Evolutionary conservation across 2,888 invertebrate genomes (phyloP).

Genomic region (Xestobium rufovillosum): DNA sequence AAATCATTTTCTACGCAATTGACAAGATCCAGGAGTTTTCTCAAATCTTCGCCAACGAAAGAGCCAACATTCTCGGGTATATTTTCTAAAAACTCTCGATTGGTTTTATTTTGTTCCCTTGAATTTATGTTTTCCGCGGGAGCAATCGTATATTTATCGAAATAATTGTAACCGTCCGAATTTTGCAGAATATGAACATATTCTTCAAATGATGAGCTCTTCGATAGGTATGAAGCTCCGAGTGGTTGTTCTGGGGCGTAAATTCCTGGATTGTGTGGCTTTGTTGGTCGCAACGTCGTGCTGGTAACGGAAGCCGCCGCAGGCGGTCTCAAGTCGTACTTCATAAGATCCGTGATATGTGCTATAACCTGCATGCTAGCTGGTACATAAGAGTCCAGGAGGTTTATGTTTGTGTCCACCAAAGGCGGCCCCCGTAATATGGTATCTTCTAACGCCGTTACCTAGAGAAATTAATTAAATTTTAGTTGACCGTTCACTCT

Average conservation of each 20-base stretch:
- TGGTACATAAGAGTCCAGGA: slow-evolving; percentile 57
- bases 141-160: slow-evolving; percentile 20
- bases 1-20: slow-evolving; percentile 28
- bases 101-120: slow-evolving; percentile 16
- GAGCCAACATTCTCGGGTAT: slow-evolving; percentile 28
- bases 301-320: slow-evolving; percentile 31
- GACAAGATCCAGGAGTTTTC: slow-evolving; percentile 36
- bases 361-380: slow-evolving; percentile 62
- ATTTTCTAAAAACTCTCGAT: slow-evolving; percentile 10
- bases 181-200: slow-evolving; percentile 28
- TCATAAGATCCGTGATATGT: slow-evolving; percentile 55
- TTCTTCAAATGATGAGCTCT: slow-evolving; percentile 21
- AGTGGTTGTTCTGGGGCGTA: slow-evolving; percentile 49
- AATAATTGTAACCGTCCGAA: slow-evolving; percentile 26
- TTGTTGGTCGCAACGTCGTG: slow-evolving; percentile 34
- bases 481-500: too few relatives aligned
- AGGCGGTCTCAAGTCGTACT: slow-evolving; percentile 44
- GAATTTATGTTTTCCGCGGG: slow-evolving; percentile 11
- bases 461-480: too few relatives aligned
- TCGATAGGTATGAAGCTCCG: slow-evolving; percentile 27
- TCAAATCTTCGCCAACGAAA: slow-evolving; percentile 35
- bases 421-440: slow-evolving; percentile 30
- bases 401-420: slow-evolving; percentile 45
- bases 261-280: slow-evolving; percentile 39
- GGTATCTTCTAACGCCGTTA: too few relatives aligned